Conservation (phyloP, 2,888 invertebrate genomes). For the Griposia aprilina region DNA sequence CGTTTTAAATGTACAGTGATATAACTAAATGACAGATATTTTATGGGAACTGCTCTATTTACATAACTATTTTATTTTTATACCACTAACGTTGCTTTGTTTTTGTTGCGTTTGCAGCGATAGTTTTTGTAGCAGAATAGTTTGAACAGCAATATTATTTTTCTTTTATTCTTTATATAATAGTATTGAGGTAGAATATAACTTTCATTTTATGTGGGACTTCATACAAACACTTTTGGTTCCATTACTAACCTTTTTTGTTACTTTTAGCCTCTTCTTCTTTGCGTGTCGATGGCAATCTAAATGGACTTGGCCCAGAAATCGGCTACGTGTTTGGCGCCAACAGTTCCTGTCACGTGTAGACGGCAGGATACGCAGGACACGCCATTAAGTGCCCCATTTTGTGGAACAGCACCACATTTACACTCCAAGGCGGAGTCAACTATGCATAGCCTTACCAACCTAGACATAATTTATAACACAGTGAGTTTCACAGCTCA, state of each 20-base stretch:
- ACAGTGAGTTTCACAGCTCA: conserved; percentile 42
- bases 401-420: neutral
- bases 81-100: conserved; percentile 5
- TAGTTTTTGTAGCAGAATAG: neutral
- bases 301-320: neutral
- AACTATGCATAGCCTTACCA: neutral
- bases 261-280: neutral
- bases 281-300: neutral
- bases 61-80: conserved; percentile 11
- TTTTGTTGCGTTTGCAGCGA: conserved; percentile 7
- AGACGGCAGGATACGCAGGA: neutral
- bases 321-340: neutral
- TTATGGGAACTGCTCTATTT: conserved; percentile 20
- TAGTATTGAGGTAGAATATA: neutral
- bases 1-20: conserved; percentile 38
- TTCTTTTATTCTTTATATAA: neutral
- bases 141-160: neutral
- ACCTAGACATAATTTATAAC: conserved; percentile 46
- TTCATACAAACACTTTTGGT: neutral
- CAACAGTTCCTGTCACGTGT: neutral
- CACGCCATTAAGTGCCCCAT: neutral
- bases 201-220: neutral
- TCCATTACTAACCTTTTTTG: neutral
- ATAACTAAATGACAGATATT: conserved; percentile 27
- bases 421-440: neutral